phyloP scores from a whole-genome alignment of 2,888 invertebrate genomes.

The Hemaris fuciformis region DNA sequence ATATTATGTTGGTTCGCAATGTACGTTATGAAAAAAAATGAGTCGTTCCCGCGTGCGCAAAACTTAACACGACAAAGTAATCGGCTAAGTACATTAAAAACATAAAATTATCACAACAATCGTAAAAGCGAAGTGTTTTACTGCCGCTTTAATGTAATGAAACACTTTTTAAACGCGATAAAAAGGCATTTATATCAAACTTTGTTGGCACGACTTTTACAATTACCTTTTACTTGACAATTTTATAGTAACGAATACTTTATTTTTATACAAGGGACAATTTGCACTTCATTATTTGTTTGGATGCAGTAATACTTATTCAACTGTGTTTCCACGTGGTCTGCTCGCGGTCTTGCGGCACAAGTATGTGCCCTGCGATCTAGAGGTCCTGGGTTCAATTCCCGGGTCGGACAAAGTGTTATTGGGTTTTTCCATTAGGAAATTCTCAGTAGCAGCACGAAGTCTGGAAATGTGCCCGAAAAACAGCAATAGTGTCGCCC shows the following conservation, averaged over 20 bases:
- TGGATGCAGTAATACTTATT: neutral
- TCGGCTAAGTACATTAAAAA: neutral
- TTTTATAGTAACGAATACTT: neutral
- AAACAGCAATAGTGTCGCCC: too few species aligned
- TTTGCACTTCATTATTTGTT: neutral
- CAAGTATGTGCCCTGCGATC: too few species aligned
- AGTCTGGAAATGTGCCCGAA: too few species aligned
- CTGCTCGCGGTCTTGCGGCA: too few species aligned
- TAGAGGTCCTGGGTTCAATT: too few species aligned
- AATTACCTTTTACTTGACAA: too few species aligned
- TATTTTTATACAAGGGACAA: neutral
- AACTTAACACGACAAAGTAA: neutral
- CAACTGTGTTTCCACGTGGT: too few species aligned
- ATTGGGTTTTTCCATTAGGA: too few species aligned
- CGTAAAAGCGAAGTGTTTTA: neutral
- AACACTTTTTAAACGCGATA: conserved; percentile 2
- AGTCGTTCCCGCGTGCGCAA: neutral
- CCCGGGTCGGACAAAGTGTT: too few species aligned
- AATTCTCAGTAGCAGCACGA: too few species aligned
- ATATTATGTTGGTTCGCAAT: too few species aligned
- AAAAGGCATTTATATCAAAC: neutral
- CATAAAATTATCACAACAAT: neutral
- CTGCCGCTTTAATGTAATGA: neutral
- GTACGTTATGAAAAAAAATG: too few species aligned
- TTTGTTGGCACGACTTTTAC: neutral